Base-by-base conservation (phyloP, 2,888 invertebrate species). In the Trissolcus brochymenae region DNA sequence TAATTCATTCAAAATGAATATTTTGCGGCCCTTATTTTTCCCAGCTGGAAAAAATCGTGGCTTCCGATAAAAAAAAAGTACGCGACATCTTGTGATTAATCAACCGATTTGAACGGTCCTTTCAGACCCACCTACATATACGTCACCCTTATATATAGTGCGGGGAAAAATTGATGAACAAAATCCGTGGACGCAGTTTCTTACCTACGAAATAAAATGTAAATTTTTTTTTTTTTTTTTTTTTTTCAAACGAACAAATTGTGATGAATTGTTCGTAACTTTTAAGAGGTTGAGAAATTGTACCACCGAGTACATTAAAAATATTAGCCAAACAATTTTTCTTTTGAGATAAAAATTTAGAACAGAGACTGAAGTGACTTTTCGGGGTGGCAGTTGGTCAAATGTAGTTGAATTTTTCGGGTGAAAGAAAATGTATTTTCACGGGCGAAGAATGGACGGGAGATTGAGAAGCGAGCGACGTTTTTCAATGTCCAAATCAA, bases 21-120 rank as follows among this genome's bases (percentile, higher is more conserved):
- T 41, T 67, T 73, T 60, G 64, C 61, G 62, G 60, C 72, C 68
- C 73, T 68, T 60, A 60, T 60, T 77, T 65, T 60, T 77, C 60
- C 68, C 60, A 60, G 66, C 66, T 76, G 67, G 61, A 71, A 76
- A 76, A 73, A 76, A 71, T 66, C 64, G 67, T 68, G 72, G 72
- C 64, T 64, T 73, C 72, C 68, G 77, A 77, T 73, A 68, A 77
- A 77, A 66, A n/a, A 29, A 46, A 67, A 77, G 59, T 61, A 43
- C 60, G 77, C 72, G 72, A 77, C 77, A 77, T 77, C 70, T 77
- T 73, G 73, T 73, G 68, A 77, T 77, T 77, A 77, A 77, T 77
- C 77, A 77, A 77, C 73, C 77, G 77, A 77, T 73, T 68, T 51
- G 51, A 53, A 60, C 50, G 67, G 72, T 67, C 77, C 73, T 77